These are phyloP conservation scores for Rhimphoctona megacephalus DNA, from an alignment of 2,888 invertebrate species.

Conservation along the genomic window DNA sequence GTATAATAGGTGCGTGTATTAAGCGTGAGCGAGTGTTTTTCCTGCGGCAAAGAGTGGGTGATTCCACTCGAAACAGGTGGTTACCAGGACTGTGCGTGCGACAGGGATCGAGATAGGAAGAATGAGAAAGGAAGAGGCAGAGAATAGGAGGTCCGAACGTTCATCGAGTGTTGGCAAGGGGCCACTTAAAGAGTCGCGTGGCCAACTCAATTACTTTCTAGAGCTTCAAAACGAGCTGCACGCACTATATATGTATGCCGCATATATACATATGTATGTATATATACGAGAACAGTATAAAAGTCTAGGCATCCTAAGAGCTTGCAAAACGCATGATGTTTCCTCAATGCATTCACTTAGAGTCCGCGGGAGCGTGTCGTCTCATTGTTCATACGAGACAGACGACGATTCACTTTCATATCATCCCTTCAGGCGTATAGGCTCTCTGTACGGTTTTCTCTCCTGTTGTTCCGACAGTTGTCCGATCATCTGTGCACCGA, in stretches of 20 bases:
- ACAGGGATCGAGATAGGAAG: constrained; percentile 73
- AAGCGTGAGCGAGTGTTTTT: constrained; percentile 62
- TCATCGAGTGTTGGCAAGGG: constrained; percentile 75
- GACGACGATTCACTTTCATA: constrained; percentile 49
- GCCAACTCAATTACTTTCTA: constrained; percentile 84
- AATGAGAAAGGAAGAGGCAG: constrained; percentile 70
- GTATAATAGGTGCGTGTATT: constrained; percentile 37
- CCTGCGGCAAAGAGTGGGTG: constrained; percentile 68
- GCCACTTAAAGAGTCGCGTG: constrained; percentile 84
- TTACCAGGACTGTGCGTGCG: constrained; percentile 78
- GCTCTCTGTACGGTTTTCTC: constrained; percentile 30
- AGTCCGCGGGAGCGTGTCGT: constrained; percentile 70
- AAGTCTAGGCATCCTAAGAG: constrained; percentile 2
- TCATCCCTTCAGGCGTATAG: constrained; percentile 39
- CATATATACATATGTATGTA: constrained; percentile 48
- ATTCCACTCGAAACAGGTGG: constrained; percentile 83
- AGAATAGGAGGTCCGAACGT: constrained; percentile 55
- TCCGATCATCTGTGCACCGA: constrained; percentile 67
- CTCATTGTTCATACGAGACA: constrained; percentile 69
- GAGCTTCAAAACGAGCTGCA: constrained; percentile 77
- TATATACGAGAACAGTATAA: constrained; percentile 26
- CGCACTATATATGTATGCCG: constrained; percentile 31
- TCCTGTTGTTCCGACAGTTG: constrained; percentile 67
- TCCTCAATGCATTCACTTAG: constrained; percentile 56
- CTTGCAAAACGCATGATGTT: constrained; percentile 30